Conservation (phyloP, 2,113 vertebrate genomes). For the Trichomycterus rosablanca region DNA sequence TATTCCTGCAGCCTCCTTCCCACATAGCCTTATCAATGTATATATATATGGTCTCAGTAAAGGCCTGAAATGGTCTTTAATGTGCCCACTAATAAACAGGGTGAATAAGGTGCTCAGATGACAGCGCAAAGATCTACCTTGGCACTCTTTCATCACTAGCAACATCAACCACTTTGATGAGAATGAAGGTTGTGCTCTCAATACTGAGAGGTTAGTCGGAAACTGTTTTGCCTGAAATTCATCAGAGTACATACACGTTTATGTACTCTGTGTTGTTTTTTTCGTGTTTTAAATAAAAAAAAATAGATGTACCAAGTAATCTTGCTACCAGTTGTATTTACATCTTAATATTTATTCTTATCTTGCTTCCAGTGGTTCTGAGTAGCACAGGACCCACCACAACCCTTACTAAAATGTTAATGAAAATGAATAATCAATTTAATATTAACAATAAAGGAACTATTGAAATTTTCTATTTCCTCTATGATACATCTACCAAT, state of each 20-base stretch:
- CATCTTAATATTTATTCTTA: no score
- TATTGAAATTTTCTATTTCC: no score
- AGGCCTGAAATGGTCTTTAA: neutral
- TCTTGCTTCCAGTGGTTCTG: no score
- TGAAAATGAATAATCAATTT: no score
- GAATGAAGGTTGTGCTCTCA: constrained; percentile 8
- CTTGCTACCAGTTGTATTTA: neutral
- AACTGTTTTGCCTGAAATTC: constrained; percentile 44
- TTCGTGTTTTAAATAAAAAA: constrained; percentile 55
- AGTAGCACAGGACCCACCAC: no score
- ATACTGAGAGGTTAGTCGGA: neutral
- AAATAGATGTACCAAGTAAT: constrained; percentile 4
- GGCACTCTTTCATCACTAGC: neutral
- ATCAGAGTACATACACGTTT: constrained; percentile 28
- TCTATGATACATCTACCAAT: no score
- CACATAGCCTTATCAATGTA: constrained; percentile 22
- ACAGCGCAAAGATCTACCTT: neutral
- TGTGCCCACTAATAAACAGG: neutral
- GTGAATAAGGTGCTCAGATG: constrained; percentile 14
- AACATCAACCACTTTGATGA: constrained; percentile 7
- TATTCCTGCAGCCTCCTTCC: no score
- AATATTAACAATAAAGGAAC: no score
- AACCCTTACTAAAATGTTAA: no score
- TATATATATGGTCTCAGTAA: neutral
- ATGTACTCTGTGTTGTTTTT: constrained; percentile 35